Evolutionary conservation across 2,113 vertebrate species (phyloP).

Genomic region (Microcebus griseorufus): DNA sequence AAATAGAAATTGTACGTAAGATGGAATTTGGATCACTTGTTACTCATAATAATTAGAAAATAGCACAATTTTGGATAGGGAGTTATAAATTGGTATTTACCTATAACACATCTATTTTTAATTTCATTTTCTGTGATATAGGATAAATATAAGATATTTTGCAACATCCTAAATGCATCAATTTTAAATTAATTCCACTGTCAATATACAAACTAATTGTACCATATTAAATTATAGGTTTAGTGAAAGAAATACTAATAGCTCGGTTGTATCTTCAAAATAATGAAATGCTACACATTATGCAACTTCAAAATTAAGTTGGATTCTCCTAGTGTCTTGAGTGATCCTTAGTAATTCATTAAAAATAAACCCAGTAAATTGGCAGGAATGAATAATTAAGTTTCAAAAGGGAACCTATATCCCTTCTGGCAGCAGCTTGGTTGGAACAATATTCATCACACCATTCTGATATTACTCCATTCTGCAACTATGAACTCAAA

Average conservation of each 20-base stretch:
- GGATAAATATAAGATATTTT: constrained; percentile 33
- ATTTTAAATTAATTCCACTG: constrained; percentile 54
- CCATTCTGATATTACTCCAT: not conserved
- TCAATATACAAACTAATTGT: constrained; percentile 37
- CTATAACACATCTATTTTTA: constrained; percentile 42
- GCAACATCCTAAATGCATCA: constrained; percentile 20
- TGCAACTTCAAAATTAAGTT: constrained; percentile 57
- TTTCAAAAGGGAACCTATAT: constrained; percentile 18
- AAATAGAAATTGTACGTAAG: constrained; percentile 48
- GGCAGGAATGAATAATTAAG: constrained; percentile 27
- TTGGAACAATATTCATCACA: constrained; percentile 20
- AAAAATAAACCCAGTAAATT: constrained; percentile 66
- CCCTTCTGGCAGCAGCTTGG: not conserved
- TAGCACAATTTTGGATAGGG: not conserved
- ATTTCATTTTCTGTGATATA: constrained; percentile 21
- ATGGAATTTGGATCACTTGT: constrained; percentile 43
- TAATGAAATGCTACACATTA: constrained; percentile 60
- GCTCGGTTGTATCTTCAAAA: constrained; percentile 61
- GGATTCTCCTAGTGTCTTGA: not conserved
- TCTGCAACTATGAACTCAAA: constrained; percentile 4
- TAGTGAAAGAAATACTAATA: constrained; percentile 53
- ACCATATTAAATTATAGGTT: constrained; percentile 25
- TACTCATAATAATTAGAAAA: constrained; percentile 33
- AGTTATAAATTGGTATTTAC: constrained; percentile 32
- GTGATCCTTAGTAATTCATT: constrained; percentile 64